Evolutionary conservation across 2,888 invertebrate species (phyloP), one percentile per base, ranked within the genome.

Genomic region (Cryptosula pallasiana): DNA sequence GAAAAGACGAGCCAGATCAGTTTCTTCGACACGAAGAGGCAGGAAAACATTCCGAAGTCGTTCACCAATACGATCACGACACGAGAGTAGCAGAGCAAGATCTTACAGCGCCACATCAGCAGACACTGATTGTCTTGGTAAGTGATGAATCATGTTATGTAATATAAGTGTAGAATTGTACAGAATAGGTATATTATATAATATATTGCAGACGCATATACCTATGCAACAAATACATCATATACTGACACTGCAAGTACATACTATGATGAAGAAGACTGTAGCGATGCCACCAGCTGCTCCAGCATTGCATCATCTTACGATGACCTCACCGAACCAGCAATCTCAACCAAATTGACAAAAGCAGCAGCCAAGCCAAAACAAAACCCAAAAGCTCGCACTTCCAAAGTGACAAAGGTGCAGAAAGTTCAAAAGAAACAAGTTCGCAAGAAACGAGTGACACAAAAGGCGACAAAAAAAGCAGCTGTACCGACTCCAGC

Each of bases 201-300:
- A 45, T 45, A 13, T 45, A 13, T 5, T 13, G 20, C 5, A 45
- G 45, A 20, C 9, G 45, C 5, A 20, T 45, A 5, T 20, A 45
- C 45, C 45, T 45, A 45, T 20, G 20, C 20, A 5, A 13, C 45
- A 5, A 20, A 5, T 45, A 13, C 63, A 3, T 29, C 27, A 25
- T 32, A 27, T 32, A 63, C 27, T 1, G 27, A 20, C 25, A 63
- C 63, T 5, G 63, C 63, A 32, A 9, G 32, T 63, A 63, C 29
- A 13, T 63, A 25, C 63, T 63, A 63, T 34, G 63, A 63, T 32
- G 32, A 63, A 5, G 20, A 63, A 29, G 63, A 63, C 9, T 29
- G n/a, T 3, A 63, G 27, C n/a, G 63, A 63, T 32, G 63, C 63
- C 2, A 63, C 63, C 29, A 63, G 63, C 63, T 63, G 63, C 32